Evolutionary conservation across 35 echinoderm and acorn worm genomes (phyloP).

Genomic region (Anneissia japonica): DNA sequence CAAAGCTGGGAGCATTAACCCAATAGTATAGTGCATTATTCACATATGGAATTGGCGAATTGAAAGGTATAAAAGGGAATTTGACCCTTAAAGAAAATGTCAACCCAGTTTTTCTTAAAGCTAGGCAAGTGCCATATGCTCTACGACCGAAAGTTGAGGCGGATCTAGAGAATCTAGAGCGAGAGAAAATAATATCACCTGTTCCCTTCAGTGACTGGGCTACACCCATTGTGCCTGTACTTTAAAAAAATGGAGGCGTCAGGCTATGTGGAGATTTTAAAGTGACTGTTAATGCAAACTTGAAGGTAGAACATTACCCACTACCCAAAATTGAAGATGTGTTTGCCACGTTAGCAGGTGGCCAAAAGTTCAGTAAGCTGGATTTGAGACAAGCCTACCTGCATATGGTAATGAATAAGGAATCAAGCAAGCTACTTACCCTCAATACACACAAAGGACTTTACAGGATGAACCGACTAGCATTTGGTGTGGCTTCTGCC

Average conservation of each 20-base stretch:
- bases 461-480: too few relatives aligned
- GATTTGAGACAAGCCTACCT: slow-evolving; percentile 42
- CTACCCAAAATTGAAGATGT: slow-evolving; percentile 24
- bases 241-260: slow-evolving; percentile 21
- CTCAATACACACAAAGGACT: slow-evolving; percentile 28
- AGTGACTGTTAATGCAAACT: slow-evolving; percentile 21
- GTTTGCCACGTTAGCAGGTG: slow-evolving; percentile 30
- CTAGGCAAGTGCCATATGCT: slow-evolving; percentile 42
- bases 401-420: slow-evolving; percentile 27
- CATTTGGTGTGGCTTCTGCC: too few relatives aligned
- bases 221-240: slow-evolving; percentile 35
- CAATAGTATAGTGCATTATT: too few relatives aligned
- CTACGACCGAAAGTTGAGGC: slow-evolving; percentile 40
- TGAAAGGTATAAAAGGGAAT: too few relatives aligned
- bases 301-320: slow-evolving; percentile 30
- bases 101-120: slow-evolving; percentile 14
- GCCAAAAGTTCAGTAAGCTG: slow-evolving; percentile 38
- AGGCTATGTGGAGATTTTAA: slow-evolving; percentile 62
- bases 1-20: too few relatives aligned
- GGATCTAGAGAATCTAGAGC: slow-evolving; percentile 18
- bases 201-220: slow-evolving; percentile 39
- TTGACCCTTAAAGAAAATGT: slow-evolving; percentile 20
- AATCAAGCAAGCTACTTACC: slow-evolving; percentile 1
- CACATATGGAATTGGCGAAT: too few relatives aligned
- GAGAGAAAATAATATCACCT: slow-evolving; percentile 26